Percentiles rank a stretch among this genome's conserved stretches.
Conservation (phyloP, 2,113 vertebrate species). For the Callospermophilus lateralis region DNA sequence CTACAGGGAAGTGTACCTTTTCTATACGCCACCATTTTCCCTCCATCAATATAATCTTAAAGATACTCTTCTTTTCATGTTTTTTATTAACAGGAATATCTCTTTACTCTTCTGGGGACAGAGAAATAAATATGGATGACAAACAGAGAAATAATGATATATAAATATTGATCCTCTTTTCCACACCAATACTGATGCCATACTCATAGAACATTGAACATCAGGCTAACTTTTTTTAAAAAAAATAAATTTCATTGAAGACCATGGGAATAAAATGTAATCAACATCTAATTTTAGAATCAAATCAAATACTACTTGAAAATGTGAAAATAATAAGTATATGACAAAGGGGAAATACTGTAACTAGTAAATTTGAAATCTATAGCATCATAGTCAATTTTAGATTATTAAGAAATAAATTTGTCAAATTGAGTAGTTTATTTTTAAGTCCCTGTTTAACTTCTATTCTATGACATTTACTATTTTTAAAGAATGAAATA, state of each 20-base stretch:
- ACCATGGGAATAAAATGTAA: background rate
- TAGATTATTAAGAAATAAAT: background rate
- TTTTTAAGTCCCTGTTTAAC: slow-evolving; percentile 1
- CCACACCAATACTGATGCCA: background rate
- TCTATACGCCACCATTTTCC: too few relatives aligned
- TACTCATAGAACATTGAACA: background rate
- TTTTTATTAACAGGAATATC: background rate
- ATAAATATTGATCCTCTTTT: background rate
- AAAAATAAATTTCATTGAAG: slow-evolving; percentile 30
- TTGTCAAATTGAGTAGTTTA: background rate
- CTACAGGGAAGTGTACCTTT: too few relatives aligned
- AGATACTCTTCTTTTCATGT: slow-evolving; percentile 24
- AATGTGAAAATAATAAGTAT: background rate
- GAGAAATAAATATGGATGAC: background rate
- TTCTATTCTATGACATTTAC: background rate
- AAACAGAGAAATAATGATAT: background rate
- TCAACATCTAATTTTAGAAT: background rate
- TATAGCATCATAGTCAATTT: background rate
- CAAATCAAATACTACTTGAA: background rate
- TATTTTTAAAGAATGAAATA: slow-evolving; percentile 15
- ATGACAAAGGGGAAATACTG: background rate
- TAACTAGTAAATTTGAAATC: background rate
- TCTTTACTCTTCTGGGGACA: background rate
- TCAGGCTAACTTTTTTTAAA: background rate
- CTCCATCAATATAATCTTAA: background rate